Evolutionary conservation across 2,797 vertebrate species (phyloP), one percentile per base, ranked within the genome.

Genomic region (Lithobates pipiens): DNA sequence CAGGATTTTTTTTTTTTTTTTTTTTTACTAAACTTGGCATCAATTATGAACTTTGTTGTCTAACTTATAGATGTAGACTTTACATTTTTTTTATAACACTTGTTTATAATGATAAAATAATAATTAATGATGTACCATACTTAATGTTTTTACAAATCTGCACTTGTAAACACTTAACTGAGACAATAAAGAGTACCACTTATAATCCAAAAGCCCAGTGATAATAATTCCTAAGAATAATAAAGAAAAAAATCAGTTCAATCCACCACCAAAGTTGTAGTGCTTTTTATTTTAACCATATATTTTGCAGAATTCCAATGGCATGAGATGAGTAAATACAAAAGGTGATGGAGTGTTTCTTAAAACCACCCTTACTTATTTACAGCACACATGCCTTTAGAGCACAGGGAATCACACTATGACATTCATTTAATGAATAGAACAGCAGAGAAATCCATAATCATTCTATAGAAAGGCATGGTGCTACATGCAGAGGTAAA

Each of bases 371-470:
- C 65, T 23, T 34, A 77, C 39, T 77, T 57, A 68, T 57, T 63
- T 85, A 80, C 39, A 85, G 57, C 57, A 72, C 69, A 80, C 25
- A 68, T 83, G 39, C 67, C 32, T 32, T 75, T 61, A 80, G 57
- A 54, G 63, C 63, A 75, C 44, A 16, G 25, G 80, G 85, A 73
- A 79, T 69, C 70, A 83, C 42, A 75, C 76, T 54, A 83, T 75
- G 76, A 79, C 57, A 50, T 32, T 83, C 79, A 77, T 78, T 70
- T 86, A 82, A 83, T 83, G 80, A 87, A 83, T 78, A 70, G 29
- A 42, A 32, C 21, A 82, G 0, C 85, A 54, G 18, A 88, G 21
- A 63, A 89, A 77, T 68, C 42, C 27, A 86, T 88, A 84, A 13
- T 44, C 71, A 18, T 77, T 85, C 23, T 15, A 69, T 88, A 68